Evolutionary conservation across 1,140 invertebrate species (phyloP), one percentile per base, ranked within the genome.

Genomic region (Drosophila subobscura): DNA sequence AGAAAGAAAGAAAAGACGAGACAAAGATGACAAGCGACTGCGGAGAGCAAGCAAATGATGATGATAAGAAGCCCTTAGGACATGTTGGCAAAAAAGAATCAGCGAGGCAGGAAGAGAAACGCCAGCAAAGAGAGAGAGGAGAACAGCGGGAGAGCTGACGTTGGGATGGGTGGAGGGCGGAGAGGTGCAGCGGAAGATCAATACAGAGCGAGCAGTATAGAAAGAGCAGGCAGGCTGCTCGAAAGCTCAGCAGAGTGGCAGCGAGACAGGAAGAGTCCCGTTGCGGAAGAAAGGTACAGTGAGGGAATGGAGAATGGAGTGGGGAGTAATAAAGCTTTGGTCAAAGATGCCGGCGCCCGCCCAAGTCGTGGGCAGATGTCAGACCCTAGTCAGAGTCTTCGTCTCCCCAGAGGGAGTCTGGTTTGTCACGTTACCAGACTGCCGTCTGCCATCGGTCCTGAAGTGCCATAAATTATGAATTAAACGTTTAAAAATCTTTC

Each of bases 21-120:
- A 61, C 41, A 65, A 49, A 54, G 54, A 75, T 73, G 60, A 54
- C 60, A 66, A 44, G 51, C 45, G 57, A 40, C 41, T 53, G 49
- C 49, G 52, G 29, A 47, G 50, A 25, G 41, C 20, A 42, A 23
- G 29, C 29, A 46, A 41, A 59, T 50, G 59, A 72, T 65, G 51
- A 49, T 64, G 51, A 56, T 55, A 66, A 60, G 58, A 75, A 50
- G 50, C 77, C 80, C 81, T 57, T 72, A 57, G 81, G 80, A 73
- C 66, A 79, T 63, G 1, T 49, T 12, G 20, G 47, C 41, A 50
- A 59, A 55, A 70, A 27, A 29, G 49, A 51, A 29, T 23, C 7
- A 12, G 20, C 33, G 14, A 29, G 7, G 16, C 16, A 33, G 20
- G 33, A 37, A 4, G 33, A 56, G 70, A 54, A 54, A 12, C 27